These are phyloP conservation scores for Murina feae DNA, from an alignment of 2,113 vertebrate species.

Conservation along the genomic window DNA sequence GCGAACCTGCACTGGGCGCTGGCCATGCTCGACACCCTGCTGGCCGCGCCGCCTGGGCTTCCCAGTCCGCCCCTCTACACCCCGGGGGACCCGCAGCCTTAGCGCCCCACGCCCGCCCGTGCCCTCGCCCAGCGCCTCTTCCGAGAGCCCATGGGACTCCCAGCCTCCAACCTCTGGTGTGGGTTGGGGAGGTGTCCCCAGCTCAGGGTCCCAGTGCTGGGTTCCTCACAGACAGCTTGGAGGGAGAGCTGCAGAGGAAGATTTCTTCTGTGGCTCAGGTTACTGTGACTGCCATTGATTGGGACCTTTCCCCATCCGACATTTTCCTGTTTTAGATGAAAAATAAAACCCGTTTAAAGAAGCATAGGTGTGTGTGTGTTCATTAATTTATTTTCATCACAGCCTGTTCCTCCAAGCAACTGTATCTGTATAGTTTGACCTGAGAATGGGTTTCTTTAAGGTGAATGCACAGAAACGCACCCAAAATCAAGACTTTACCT, in stretches of 20 bases:
- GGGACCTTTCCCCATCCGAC: too few species aligned
- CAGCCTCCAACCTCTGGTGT: too few species aligned
- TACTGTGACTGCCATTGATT: too few species aligned
- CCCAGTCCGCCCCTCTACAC: accelerated
- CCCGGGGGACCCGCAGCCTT: accelerated
- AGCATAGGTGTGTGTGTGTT: not conserved
- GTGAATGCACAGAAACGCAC: not conserved
- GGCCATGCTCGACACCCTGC: not conserved
- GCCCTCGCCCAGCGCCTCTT: too few species aligned
- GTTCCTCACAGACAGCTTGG: not conserved
- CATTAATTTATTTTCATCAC: not conserved
- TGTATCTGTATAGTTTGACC: not conserved
- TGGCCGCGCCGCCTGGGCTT: not conserved
- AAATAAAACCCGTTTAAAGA: not conserved
- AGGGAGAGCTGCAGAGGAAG: not conserved
- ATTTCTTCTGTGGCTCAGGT: not conserved
- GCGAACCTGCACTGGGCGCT: not conserved
- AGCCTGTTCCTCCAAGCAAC: not conserved
- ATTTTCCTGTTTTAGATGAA: not conserved
- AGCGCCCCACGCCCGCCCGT: too few species aligned
- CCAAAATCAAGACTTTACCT: not conserved
- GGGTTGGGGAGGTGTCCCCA: too few species aligned
- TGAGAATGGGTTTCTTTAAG: not conserved
- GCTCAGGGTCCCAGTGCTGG: too few species aligned
- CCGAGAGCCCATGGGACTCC: too few species aligned